Evolutionary conservation across 2,888 invertebrate species (phyloP).

Genomic region (Sesamia inferens): DNA sequence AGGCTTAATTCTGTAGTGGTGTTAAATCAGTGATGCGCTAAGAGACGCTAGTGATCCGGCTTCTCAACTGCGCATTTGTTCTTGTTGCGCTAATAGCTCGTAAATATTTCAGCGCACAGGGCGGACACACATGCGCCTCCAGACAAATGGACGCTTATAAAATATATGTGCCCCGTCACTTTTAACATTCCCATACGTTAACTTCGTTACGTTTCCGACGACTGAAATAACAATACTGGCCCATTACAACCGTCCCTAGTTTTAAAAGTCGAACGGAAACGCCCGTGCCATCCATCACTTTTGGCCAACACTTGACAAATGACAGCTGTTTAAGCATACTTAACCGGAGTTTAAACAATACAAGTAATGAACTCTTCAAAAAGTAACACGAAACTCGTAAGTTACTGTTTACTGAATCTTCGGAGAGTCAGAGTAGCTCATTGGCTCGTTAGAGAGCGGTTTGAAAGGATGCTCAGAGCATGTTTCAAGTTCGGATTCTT

Average conservation of each 20-base stretch:
- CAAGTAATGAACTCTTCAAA: slow-evolving; percentile 70
- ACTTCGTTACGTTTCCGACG: slow-evolving; percentile 84
- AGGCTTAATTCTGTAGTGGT: slow-evolving; percentile 75
- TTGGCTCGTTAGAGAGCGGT: slow-evolving; percentile 50
- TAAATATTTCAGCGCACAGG: slow-evolving; percentile 87
- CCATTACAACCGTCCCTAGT: slow-evolving; percentile 74
- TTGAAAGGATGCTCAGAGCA: slow-evolving; percentile 41
- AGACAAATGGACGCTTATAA: slow-evolving; percentile 87
- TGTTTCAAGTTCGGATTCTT: slow-evolving; percentile 44
- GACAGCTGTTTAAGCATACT: slow-evolving; percentile 75
- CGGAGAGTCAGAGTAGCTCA: slow-evolving; percentile 46
- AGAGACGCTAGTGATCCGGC: slow-evolving; percentile 75
- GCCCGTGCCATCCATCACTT: slow-evolving; percentile 80
- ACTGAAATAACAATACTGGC: slow-evolving; percentile 87
- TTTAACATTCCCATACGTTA: slow-evolving; percentile 84
- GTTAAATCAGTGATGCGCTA: slow-evolving; percentile 85
- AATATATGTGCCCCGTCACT: slow-evolving; percentile 84
- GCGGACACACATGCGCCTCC: slow-evolving; percentile 81
- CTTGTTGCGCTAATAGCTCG: slow-evolving; percentile 87
- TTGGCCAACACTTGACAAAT: slow-evolving; percentile 78
- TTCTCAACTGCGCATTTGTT: slow-evolving; percentile 75
- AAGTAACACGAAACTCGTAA: slow-evolving; percentile 64
- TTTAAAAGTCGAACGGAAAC: slow-evolving; percentile 78
- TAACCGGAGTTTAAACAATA: slow-evolving; percentile 68
- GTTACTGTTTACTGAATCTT: slow-evolving; percentile 59